These are phyloP conservation scores for Taurulus bubalis DNA, from an alignment of 2,113 vertebrate genomes.

Conservation along the genomic window DNA sequence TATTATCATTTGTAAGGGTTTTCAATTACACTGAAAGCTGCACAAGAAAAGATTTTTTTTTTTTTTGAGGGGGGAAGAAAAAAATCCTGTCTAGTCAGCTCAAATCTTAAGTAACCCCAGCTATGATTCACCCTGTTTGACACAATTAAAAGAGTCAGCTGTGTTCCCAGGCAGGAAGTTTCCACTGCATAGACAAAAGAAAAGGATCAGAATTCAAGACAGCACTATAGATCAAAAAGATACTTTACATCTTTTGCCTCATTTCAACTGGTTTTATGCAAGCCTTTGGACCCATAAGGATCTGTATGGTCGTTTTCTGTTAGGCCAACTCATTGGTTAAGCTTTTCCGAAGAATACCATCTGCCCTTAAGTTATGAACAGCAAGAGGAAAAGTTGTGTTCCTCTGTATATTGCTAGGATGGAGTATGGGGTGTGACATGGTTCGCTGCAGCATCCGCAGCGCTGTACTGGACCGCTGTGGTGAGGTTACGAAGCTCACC, in stretches of 20 bases:
- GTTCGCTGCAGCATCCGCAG: no score
- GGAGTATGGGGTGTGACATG: no score
- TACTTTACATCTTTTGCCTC: background rate
- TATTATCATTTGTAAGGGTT: slow-evolving; percentile 18
- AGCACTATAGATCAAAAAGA: background rate
- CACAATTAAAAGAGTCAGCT: slow-evolving; percentile 12
- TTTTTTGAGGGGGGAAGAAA: background rate
- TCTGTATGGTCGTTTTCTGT: background rate
- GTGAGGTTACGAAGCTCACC: background rate
- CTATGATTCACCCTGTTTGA: slow-evolving; percentile 9
- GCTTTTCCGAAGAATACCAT: background rate
- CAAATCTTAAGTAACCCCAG: slow-evolving; percentile 9
- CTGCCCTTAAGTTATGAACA: background rate
- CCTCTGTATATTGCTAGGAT: no score
- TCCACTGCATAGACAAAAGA: background rate
- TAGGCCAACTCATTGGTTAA: background rate
- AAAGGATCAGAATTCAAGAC: background rate
- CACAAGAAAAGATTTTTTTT: slow-evolving; percentile 11
- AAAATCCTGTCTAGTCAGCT: slow-evolving; percentile 11
- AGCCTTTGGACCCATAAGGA: background rate
- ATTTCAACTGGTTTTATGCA: background rate
- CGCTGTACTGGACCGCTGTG: no score
- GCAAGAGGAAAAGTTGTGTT: background rate
- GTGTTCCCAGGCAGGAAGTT: slow-evolving; percentile 1
- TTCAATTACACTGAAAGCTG: slow-evolving; percentile 42